Base-by-base conservation (phyloP, 2,113 vertebrate genomes). In the Prietella phreatophila region DNA sequence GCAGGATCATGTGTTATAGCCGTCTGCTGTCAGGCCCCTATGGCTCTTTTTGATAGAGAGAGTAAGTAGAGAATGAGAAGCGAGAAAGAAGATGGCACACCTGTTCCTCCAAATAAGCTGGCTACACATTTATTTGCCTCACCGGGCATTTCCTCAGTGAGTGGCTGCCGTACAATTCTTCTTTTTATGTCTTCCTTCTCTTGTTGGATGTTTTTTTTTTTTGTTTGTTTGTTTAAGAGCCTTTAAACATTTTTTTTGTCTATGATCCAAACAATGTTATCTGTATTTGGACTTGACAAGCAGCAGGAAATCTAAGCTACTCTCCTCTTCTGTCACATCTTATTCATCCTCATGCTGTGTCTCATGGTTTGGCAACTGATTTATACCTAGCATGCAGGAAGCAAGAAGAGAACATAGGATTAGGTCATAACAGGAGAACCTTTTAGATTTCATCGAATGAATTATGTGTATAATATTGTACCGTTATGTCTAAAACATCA, bases 41-140 rank as follows among this genome's bases (percentile, higher is more conserved):
- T 56, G 19, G 19, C 75, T 90, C 82, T 87, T 76, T 87, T 84
- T 58, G 42, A 63, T n/a, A 30, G 9, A 80, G 47, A 15, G 61
- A 89, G 39, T 36, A 13, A 58, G 4, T 25, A 65, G 53, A 65
- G 39, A 63, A 22, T 85, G 69, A 85, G 76, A 61, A 33, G 19
- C 0, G n/a, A 83, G 78, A 84, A 27, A 76, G 65, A 63, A 65
- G 55, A 50, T 85, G 76, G 65, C n/a, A 78, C 58, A 78, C 78
- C 79, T 90, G 83, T 87, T 82, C 22, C 56, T 89, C 53, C 81
- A 86, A 84, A 84, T 84, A 81, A 86, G 47, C 7, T 17, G 22
- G 50, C 75, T 65, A 71, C 69, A 87, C 30, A 82, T 81, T 71
- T 47, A 27, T 60, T 47, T 63, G 33, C 47, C 25, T 89, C 25